A percentile compares a stretch with the other conserved stretches of the same genome.
Evolutionary conservation across 2,888 invertebrate species (phyloP).

Genomic region (Idaea aversata): DNA sequence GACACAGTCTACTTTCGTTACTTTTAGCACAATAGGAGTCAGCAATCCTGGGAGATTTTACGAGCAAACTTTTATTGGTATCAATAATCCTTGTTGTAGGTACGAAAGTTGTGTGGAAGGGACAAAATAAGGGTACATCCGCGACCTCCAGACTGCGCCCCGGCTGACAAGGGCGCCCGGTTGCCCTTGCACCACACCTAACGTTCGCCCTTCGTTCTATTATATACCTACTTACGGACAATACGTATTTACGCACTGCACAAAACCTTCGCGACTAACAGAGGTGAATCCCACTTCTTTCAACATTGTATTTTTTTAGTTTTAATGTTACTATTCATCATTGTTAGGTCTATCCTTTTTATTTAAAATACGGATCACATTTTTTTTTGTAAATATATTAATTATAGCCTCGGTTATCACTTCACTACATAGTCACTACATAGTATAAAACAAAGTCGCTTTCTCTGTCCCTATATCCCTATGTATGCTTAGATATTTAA

Average conservation of each 20-base stretch:
- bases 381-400: too few relatives aligned
- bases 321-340: too few relatives aligned
- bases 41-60: not conserved
- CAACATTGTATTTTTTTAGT: too few relatives aligned
- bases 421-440: too few relatives aligned
- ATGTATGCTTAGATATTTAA: too few relatives aligned
- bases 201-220: conserved; percentile 49
- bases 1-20: not conserved
- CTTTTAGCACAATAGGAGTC: not conserved
- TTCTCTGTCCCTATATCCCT: too few relatives aligned
- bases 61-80: not conserved
- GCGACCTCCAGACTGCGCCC: conserved; percentile 75
- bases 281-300: not conserved
- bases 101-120: conserved; percentile 40
- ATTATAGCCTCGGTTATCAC: too few relatives aligned
- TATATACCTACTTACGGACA: conserved; percentile 27
- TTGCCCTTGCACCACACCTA: conserved; percentile 68
- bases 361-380: too few relatives aligned
- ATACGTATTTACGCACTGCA: conserved; percentile 5
- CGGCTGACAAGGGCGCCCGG: conserved; percentile 59
- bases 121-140: conserved; percentile 63
- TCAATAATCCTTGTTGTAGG: conserved; percentile 22
- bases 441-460: too few relatives aligned
- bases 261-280: conserved; percentile 8
- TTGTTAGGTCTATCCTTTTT: too few relatives aligned